A percentile compares a stretch with the other conserved stretches of the same genome.
These are phyloP conservation scores for Nomia melanderi DNA, from an alignment of 1,140 invertebrate genomes.

Conservation along the genomic window DNA sequence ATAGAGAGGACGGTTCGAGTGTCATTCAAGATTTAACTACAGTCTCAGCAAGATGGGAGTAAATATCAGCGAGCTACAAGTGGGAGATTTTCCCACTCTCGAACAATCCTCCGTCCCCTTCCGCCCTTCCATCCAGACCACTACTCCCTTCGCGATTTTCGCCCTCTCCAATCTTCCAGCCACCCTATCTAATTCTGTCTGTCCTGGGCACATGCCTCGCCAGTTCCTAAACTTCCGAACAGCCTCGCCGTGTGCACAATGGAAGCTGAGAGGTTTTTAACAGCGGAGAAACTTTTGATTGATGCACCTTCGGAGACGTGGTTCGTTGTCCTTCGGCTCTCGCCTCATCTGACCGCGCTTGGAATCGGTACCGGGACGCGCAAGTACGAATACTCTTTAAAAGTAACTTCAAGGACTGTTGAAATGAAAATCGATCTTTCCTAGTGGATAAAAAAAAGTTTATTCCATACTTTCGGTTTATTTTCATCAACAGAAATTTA, in stretches of 20 bases:
- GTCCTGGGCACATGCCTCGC: slow-evolving; percentile 32
- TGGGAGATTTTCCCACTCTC: slow-evolving; percentile 75
- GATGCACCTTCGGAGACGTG: slow-evolving; percentile 49
- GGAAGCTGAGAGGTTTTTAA: slow-evolving; percentile 65
- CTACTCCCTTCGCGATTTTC: slow-evolving; percentile 43
- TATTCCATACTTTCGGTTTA: no score
- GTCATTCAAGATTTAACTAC: slow-evolving; percentile 74
- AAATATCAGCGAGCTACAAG: slow-evolving; percentile 78
- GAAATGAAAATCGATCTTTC: neutral
- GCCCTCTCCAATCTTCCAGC: slow-evolving; percentile 26
- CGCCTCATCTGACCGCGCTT: neutral
- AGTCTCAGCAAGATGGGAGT: slow-evolving; percentile 69
- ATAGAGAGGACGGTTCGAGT: slow-evolving; percentile 60
- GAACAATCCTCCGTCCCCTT: slow-evolving; percentile 57
- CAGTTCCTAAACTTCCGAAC: slow-evolving; percentile 68
- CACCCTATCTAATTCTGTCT: slow-evolving; percentile 36
- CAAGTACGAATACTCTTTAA: neutral
- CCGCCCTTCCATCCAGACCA: slow-evolving; percentile 33
- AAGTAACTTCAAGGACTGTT: neutral
- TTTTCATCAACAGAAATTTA: no score
- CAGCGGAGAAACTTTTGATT: slow-evolving; percentile 61
- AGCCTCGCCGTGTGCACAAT: slow-evolving; percentile 54
- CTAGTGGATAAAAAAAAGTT: neutral
- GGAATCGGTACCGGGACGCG: neutral
- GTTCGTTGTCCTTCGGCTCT: neutral